Conservation (phyloP, 2,797 vertebrate genomes). For the Miichthys miiuy region DNA sequence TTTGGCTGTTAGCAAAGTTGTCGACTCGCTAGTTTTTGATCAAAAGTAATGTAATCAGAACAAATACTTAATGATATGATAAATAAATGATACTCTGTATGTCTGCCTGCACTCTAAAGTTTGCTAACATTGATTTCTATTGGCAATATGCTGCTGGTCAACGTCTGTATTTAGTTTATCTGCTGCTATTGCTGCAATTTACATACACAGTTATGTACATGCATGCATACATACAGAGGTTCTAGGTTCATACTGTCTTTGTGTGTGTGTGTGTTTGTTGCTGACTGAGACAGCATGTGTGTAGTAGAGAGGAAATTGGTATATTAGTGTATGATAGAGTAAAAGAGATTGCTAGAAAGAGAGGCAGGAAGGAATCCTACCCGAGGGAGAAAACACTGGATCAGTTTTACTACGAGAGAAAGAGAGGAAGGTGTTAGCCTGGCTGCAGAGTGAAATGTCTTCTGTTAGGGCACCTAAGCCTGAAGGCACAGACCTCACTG, state of each 20-base stretch:
- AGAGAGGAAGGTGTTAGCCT: slow-evolving; percentile 38
- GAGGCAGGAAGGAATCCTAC: slow-evolving; percentile 34
- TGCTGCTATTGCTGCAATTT: no score
- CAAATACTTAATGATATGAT: no score
- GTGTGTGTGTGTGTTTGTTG: slow-evolving; percentile 12
- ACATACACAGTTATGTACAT: no score
- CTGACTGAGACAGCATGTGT: slow-evolving; percentile 53
- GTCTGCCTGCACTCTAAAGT: no score
- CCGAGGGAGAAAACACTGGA: slow-evolving; percentile 53
- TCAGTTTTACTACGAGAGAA: slow-evolving; percentile 42
- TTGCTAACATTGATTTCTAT: not conserved
- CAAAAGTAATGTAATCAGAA: no score
- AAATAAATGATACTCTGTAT: no score
- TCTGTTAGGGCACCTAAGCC: slow-evolving; percentile 36
- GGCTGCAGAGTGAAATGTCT: slow-evolving; percentile 59
- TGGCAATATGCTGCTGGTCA: not conserved
- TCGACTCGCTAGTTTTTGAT: no score
- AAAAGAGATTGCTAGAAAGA: slow-evolving; percentile 39
- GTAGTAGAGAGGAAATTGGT: slow-evolving; percentile 48
- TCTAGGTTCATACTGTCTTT: not conserved
- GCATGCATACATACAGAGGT: no score
- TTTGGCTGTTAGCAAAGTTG: no score
- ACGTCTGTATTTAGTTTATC: no score
- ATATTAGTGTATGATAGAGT: slow-evolving; percentile 51
- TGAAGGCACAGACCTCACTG: slow-evolving; percentile 39